Evolutionary conservation across 2,888 invertebrate species (phyloP).

Genomic region (Apotomis capreana): DNA sequence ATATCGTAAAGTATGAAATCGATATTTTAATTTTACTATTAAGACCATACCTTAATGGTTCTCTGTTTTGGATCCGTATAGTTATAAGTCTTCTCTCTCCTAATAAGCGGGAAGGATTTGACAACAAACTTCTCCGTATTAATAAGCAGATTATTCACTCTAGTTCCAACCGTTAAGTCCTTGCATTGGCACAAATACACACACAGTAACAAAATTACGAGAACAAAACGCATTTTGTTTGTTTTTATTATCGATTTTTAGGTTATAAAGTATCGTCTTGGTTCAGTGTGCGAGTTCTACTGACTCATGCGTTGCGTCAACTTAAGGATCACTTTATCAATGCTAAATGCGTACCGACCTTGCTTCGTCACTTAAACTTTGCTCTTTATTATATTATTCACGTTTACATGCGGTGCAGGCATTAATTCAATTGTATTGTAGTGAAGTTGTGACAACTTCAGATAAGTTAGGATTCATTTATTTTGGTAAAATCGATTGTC

Average conservation of each 20-base stretch:
- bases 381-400: constrained; percentile 32
- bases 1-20: no score
- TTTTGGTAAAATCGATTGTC: background rate
- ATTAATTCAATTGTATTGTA: constrained; percentile 12
- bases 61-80: constrained; percentile 69
- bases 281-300: constrained; percentile 40
- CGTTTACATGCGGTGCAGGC: constrained; percentile 11
- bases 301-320: constrained; percentile 44
- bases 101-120: constrained; percentile 61
- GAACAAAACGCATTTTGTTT: constrained; percentile 62
- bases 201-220: constrained; percentile 58
- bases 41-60: constrained; percentile 66
- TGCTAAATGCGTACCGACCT: constrained; percentile 49
- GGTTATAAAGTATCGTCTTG: constrained; percentile 48
- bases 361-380: constrained; percentile 34
- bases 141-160: constrained; percentile 70
- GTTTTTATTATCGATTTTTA: constrained; percentile 50
- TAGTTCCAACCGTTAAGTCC: constrained; percentile 68
- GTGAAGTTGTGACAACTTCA: background rate
- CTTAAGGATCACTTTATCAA: constrained; percentile 57
- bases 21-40: background rate
- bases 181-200: constrained; percentile 61
- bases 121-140: constrained; percentile 69
- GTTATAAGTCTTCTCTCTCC: constrained; percentile 69
- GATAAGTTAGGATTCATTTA: background rate